phyloP scores from a whole-genome alignment of 2,888 invertebrate species.

The Theretra japonica region DNA sequence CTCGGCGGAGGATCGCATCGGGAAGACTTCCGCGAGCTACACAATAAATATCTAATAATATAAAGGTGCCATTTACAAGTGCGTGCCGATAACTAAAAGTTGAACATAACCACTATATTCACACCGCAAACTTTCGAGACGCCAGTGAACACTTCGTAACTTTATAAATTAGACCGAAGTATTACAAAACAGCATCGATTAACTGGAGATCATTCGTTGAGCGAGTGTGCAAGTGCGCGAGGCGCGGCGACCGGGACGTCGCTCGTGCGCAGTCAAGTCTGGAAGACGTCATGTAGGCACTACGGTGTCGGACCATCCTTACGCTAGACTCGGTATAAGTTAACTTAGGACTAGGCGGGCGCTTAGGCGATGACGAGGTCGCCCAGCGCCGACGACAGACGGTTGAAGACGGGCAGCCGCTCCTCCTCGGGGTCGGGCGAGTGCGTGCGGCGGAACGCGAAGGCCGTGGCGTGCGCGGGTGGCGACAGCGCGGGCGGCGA shows the following conservation, averaged over 20 bases:
- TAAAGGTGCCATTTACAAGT: constrained; percentile 83
- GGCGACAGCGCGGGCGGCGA: constrained; percentile 79
- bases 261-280: constrained; percentile 74
- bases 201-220: constrained; percentile 84
- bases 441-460: constrained; percentile 75
- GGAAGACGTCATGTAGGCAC: constrained; percentile 83
- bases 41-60: constrained; percentile 83
- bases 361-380: constrained; percentile 80
- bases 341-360: constrained; percentile 76
- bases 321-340: constrained; percentile 78
- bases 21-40: constrained; percentile 84
- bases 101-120: constrained; percentile 76
- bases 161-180: constrained; percentile 80
- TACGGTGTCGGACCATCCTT: constrained; percentile 80
- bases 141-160: constrained; percentile 78
- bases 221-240: constrained; percentile 75
- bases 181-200: constrained; percentile 74
- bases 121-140: constrained; percentile 85
- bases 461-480: constrained; percentile 76
- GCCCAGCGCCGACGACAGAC: constrained; percentile 78
- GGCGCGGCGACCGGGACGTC: constrained; percentile 70
- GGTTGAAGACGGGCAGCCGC: constrained; percentile 91
- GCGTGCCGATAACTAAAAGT: constrained; percentile 80
- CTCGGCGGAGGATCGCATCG: constrained; percentile 83
- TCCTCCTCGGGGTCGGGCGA: constrained; percentile 85